These are phyloP conservation scores for Pocota personata DNA, from an alignment of 2,888 invertebrate species.

Conservation along the genomic window DNA sequence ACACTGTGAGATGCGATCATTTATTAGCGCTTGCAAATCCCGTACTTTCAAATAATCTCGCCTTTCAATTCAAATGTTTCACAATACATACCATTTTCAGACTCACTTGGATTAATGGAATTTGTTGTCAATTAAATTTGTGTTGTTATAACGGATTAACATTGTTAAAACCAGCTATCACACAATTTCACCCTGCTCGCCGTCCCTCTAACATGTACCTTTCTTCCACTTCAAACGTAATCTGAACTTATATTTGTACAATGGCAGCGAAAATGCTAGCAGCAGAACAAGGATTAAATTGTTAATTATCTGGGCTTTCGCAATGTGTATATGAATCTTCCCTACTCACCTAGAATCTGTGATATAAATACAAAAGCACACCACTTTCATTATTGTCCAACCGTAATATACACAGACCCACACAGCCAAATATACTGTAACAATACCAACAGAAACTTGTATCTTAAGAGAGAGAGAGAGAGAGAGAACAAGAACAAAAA, in stretches of 20 bases:
- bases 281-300: conserved; percentile 52
- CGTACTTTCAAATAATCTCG: not conserved
- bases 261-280: conserved; percentile 29
- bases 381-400: conserved; percentile 6
- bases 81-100: not conserved
- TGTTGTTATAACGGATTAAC: conserved; percentile 29
- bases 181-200: not conserved
- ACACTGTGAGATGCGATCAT: not conserved
- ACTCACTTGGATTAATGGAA: not conserved
- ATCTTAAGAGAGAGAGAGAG: not conserved
- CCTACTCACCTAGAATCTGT: not conserved
- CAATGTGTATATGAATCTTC: not conserved
- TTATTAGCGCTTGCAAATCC: not conserved
- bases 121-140: conserved; percentile 24
- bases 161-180: not conserved
- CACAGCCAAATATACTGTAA: not conserved
- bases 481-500: not conserved
- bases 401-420: not conserved
- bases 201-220: not conserved
- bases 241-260: conserved; percentile 8
- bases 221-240: not conserved
- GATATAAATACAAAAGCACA: conserved; percentile 1
- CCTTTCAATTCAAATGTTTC: not conserved
- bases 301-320: conserved; percentile 33
- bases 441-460: not conserved